phyloP scores from a whole-genome alignment of 2,113 vertebrate species.

The Pyxicephalus adspersus region DNA sequence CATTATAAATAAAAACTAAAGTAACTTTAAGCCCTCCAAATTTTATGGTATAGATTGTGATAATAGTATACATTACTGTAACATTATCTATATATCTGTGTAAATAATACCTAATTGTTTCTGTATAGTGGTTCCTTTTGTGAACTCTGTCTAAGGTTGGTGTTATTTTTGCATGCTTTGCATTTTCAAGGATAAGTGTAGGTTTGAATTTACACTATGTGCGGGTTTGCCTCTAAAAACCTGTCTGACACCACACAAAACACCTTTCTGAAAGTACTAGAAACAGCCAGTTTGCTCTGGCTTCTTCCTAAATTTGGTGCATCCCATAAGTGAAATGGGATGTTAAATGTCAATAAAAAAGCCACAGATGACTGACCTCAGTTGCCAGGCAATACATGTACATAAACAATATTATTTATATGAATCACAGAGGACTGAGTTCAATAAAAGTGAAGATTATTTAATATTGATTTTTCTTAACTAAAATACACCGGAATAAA shows the following conservation, averaged over 20 bases:
- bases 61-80: no score
- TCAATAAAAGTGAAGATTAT: neutral
- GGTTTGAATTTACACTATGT: slow-evolving; percentile 3
- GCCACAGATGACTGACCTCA: neutral
- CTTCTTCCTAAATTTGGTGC: neutral
- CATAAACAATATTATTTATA: neutral
- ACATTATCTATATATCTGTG: no score
- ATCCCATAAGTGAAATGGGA: neutral
- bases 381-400: neutral
- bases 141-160: neutral
- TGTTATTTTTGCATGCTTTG: slow-evolving; percentile 5
- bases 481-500: no score
- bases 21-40: no score
- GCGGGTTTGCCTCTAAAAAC: slow-evolving; percentile 1
- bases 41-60: no score
- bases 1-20: no score
- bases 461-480: neutral
- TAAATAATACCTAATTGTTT: neutral
- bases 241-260: slow-evolving; percentile 12
- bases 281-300: slow-evolving; percentile 26
- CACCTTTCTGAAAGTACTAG: neutral
- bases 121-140: neutral
- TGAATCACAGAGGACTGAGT: neutral
- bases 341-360: neutral
- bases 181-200: slow-evolving; percentile 16